Evolutionary conservation across 2,113 vertebrate genomes (phyloP).

Genomic region (Leptocoma aspasia): DNA sequence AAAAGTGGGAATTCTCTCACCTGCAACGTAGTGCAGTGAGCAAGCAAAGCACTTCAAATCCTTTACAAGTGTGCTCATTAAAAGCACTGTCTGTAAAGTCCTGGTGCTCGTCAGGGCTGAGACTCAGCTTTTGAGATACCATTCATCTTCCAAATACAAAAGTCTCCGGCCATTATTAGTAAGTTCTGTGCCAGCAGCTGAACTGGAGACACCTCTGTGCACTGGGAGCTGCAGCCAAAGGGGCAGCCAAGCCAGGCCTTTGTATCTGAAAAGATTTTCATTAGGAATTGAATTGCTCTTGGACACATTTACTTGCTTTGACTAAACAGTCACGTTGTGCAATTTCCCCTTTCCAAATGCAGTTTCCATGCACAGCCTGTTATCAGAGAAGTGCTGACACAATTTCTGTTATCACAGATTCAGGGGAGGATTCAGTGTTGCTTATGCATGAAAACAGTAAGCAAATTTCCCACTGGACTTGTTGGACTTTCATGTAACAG

Average conservation of each 20-base stretch:
- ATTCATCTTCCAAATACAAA: not conserved
- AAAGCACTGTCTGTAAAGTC: not conserved
- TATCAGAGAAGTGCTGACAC: not conserved
- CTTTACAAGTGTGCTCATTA: not conserved
- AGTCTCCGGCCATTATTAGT: not conserved
- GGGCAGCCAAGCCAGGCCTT: not conserved
- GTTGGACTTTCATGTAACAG: not conserved
- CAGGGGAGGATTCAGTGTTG: not conserved
- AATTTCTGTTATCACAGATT: not conserved
- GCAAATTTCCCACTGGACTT: not conserved
- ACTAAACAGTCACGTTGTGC: not conserved
- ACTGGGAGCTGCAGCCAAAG: not conserved
- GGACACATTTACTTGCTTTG: not conserved
- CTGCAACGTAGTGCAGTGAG: not conserved
- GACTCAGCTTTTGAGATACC: not conserved
- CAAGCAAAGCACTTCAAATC: not conserved
- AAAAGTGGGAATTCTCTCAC: not conserved
- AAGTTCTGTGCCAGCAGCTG: not conserved
- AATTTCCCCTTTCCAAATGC: not conserved
- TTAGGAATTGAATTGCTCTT: not conserved
- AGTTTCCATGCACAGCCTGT: not conserved
- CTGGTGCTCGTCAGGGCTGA: not conserved
- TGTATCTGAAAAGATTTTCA: not conserved
- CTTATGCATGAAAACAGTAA: not conserved
- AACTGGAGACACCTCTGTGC: not conserved